Conservation (phyloP, 2,888 invertebrate species). For the Amblyjoppa proteus region DNA sequence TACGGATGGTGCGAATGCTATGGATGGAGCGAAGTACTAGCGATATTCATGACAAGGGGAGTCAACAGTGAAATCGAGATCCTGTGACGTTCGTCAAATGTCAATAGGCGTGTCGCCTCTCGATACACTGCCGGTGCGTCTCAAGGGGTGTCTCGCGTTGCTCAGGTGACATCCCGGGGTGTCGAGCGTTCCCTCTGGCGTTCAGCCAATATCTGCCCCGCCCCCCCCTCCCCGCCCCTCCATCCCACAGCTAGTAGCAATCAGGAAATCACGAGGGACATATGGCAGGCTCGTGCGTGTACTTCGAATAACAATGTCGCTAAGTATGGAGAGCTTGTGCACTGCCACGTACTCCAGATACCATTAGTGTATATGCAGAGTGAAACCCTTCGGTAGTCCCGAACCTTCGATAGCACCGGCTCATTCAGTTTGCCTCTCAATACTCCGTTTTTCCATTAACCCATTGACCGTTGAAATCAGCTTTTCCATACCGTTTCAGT, state of each 20-base stretch:
- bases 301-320: constrained; percentile 6
- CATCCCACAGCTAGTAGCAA: constrained; percentile 37
- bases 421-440: too few relatives aligned
- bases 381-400: background rate
- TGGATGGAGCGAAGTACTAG: background rate
- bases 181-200: constrained; percentile 54
- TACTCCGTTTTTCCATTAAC: too few relatives aligned
- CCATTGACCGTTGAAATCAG: too few relatives aligned
- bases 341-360: background rate
- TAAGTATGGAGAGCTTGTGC: background rate
- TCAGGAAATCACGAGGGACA: constrained; percentile 52
- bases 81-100: constrained; percentile 15
- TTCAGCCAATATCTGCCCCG: constrained; percentile 54
- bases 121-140: constrained; percentile 16
- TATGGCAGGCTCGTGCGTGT: background rate
- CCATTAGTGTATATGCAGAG: background rate
- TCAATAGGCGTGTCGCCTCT: constrained; percentile 6
- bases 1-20: background rate
- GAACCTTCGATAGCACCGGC: background rate
- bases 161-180: constrained; percentile 26
- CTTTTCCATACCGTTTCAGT: too few relatives aligned
- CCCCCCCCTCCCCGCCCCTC: background rate
- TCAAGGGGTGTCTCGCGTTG: constrained; percentile 31
- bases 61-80: background rate
- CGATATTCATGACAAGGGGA: background rate